Conservation (phyloP, 1,140 invertebrate species). For the Gryllus bimaculatus region DNA sequence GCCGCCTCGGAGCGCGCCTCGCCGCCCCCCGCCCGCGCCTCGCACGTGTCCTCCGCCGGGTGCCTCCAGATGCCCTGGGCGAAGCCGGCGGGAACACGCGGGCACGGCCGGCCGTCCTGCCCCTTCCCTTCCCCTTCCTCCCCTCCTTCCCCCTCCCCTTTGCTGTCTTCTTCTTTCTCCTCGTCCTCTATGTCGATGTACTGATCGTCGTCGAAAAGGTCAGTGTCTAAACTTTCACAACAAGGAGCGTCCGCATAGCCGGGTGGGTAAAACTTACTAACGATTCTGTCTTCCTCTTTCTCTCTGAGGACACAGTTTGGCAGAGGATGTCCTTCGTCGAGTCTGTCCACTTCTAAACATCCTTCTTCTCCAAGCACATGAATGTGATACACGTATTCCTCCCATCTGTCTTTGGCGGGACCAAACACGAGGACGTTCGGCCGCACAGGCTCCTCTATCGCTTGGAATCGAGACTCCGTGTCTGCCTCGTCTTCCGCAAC, state of each 20-base stretch:
- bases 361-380: not conserved
- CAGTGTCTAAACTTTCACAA: not conserved
- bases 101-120: not conserved
- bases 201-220: no score
- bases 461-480: not conserved
- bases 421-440: not conserved
- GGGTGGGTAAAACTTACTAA: not conserved
- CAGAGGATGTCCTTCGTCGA: not conserved
- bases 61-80: not conserved
- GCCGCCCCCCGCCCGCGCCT: not conserved
- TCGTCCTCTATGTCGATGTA: no score
- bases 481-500: not conserved
- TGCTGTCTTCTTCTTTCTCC: not conserved
- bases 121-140: not conserved
- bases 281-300: not conserved
- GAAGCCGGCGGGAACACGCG: no score
- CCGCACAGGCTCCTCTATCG: not conserved
- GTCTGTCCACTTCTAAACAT: not conserved
- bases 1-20: not conserved
- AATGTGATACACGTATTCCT: not conserved
- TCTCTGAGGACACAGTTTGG: not conserved
- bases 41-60: not conserved
- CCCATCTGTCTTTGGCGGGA: not conserved
- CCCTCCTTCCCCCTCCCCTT: not conserved
- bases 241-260: not conserved